phyloP scores from a whole-genome alignment of 2,797 vertebrate genomes.

The Falco cherrug region DNA sequence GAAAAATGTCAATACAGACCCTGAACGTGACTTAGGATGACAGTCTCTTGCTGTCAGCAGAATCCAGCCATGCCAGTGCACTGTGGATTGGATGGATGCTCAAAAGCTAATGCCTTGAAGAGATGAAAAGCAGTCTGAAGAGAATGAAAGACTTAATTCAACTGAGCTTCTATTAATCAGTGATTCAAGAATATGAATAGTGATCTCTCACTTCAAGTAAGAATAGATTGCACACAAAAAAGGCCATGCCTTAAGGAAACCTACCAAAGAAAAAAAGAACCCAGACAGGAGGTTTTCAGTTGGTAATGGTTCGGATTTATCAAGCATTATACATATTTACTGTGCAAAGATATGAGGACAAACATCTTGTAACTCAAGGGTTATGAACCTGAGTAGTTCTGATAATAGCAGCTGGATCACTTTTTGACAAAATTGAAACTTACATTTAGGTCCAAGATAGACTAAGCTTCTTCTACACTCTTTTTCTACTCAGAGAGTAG shows the following conservation, averaged over 20 bases:
- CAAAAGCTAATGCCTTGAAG: not conserved
- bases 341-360: not conserved
- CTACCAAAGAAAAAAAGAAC: not conserved
- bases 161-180: not conserved
- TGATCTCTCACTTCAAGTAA: not conserved
- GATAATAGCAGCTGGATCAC: not conserved
- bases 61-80: not conserved
- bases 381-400: not conserved
- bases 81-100: not conserved
- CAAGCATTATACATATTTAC: not conserved
- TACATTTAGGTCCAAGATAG: not conserved
- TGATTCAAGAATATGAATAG: not conserved
- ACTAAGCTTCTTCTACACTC: not conserved
- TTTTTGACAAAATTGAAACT: not conserved
- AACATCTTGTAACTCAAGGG: not conserved
- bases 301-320: not conserved
- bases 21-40: not conserved
- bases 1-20: not conserved
- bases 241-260: not conserved
- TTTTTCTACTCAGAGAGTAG: not conserved
- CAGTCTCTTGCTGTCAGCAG: not conserved
- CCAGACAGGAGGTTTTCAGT: not conserved
- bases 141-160: conserved; percentile 29
- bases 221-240: not conserved
- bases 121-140: conserved; percentile 10